Conservation (phyloP, 2,888 invertebrate species). For the Tachina lurida region DNA sequence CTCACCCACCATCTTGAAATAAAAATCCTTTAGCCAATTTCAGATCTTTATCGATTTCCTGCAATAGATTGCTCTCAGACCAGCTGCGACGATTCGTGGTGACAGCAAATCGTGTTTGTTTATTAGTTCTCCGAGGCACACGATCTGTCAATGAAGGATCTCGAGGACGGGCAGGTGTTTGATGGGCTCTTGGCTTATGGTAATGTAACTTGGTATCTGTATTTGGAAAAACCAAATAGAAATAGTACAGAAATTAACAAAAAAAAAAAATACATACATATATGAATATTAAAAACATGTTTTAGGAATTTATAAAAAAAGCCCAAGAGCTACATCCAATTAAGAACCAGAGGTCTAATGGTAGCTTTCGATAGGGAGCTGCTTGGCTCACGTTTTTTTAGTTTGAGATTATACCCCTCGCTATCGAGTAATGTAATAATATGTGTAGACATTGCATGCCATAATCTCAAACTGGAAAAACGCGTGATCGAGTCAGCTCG, state of each 20-base stretch:
- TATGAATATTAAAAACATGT: neutral
- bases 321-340: too few relatives aligned
- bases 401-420: too few relatives aligned
- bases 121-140: constrained; percentile 71
- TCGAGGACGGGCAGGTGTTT: constrained; percentile 17
- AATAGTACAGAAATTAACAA: neutral
- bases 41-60: constrained; percentile 86
- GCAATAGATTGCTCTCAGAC: constrained; percentile 84
- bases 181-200: constrained; percentile 45
- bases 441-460: too few relatives aligned
- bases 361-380: too few relatives aligned
- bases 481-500: too few relatives aligned
- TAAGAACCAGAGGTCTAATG: too few relatives aligned
- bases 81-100: constrained; percentile 81
- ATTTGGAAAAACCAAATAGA: constrained; percentile 64
- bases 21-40: constrained; percentile 86
- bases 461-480: too few relatives aligned
- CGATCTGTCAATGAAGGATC: constrained; percentile 48
- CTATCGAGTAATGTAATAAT: too few relatives aligned
- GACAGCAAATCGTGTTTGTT: constrained; percentile 81
- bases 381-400: too few relatives aligned
- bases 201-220: constrained; percentile 55
- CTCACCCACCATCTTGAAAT: constrained; percentile 82
- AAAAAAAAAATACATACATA: too few relatives aligned
- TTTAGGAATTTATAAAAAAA: neutral